Evolutionary conservation across 2,113 vertebrate species (phyloP).

Genomic region (Tragelaphus imberbis): DNA sequence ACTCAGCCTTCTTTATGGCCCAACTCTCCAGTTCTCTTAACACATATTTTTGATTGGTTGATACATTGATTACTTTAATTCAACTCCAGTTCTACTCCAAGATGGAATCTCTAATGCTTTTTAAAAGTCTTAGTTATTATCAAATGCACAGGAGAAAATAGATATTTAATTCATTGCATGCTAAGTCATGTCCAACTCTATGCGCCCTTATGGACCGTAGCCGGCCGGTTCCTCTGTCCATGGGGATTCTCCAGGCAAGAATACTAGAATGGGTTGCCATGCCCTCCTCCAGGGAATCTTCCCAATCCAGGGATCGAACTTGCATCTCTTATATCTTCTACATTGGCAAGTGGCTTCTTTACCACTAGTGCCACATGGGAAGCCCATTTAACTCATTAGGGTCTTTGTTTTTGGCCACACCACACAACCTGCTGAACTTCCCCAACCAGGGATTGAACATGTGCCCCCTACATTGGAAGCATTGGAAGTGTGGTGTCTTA

Average conservation of each 20-base stretch:
- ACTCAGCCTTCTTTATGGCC: background rate
- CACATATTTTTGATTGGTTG: background rate
- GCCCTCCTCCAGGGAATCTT: background rate
- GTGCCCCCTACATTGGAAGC: background rate
- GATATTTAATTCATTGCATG: background rate
- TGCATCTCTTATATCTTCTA: background rate
- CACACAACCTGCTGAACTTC: background rate
- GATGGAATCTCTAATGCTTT: background rate
- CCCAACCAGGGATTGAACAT: background rate
- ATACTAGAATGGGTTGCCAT: background rate
- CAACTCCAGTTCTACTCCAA: background rate
- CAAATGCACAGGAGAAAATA: background rate
- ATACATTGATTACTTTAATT: background rate
- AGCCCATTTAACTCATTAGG: background rate
- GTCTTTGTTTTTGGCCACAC: background rate
- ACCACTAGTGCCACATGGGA: background rate
- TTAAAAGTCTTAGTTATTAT: slow-evolving; percentile 3
- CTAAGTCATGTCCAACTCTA: background rate
- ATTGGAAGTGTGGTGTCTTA: background rate
- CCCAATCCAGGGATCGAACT: background rate
- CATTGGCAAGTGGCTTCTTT: background rate
- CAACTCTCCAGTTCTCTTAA: background rate
- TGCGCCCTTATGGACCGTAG: background rate
- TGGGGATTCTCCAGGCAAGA: background rate
- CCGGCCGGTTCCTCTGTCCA: background rate